Evolutionary conservation across 1,140 invertebrate genomes (phyloP).

Genomic region (Brachionus asplanchnoidis): DNA sequence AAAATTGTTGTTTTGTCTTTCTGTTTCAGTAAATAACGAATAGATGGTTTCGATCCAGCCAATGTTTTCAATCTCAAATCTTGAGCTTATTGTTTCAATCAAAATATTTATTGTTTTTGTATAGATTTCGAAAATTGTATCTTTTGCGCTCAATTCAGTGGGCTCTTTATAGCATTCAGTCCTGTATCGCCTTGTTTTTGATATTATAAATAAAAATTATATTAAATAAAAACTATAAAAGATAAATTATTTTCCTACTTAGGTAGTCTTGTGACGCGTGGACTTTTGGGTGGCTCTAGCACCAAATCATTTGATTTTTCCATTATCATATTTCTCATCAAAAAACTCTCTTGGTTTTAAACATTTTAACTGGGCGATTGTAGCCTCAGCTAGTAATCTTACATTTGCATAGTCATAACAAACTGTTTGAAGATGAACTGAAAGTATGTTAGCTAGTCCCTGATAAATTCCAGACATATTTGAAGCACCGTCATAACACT

Average conservation of each 20-base stretch:
- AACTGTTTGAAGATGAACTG: not conserved
- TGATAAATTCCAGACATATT: not conserved
- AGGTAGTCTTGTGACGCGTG: not conserved
- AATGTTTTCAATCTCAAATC: not conserved
- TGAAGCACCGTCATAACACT: not conserved
- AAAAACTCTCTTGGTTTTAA: not conserved
- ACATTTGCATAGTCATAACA: not conserved
- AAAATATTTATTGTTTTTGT: not conserved
- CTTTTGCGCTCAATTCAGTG: not conserved
- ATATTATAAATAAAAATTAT: not conserved
- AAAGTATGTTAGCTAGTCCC: not conserved
- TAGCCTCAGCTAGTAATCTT: not conserved
- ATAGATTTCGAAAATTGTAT: not conserved
- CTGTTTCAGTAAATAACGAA: not conserved
- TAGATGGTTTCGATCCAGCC: not conserved
- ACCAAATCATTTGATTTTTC: not conserved
- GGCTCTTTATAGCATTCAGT: not conserved
- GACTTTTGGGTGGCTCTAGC: not conserved
- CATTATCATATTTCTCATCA: not conserved
- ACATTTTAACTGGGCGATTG: not conserved
- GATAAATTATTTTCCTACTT: constrained; percentile 2
- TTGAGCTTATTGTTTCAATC: not conserved
- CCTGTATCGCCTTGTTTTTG: not conserved
- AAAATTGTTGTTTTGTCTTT: not conserved
- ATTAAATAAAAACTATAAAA: not conserved